Conservation (phyloP, 2,113 vertebrate genomes). For the Myiozetetes cayanensis region DNA sequence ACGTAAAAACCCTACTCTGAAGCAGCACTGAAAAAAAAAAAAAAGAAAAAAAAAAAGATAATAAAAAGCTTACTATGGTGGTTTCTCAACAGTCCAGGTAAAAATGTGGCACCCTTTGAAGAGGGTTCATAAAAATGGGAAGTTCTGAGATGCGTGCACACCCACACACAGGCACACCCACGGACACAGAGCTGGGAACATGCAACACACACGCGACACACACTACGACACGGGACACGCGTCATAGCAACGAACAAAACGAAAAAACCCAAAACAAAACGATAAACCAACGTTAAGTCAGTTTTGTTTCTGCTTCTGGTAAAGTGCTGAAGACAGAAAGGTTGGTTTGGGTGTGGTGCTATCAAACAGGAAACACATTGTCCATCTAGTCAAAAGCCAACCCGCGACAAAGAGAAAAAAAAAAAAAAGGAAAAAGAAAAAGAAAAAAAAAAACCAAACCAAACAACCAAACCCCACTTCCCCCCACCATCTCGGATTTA, state of each 20-base stretch:
- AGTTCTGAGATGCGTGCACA: slow-evolving; percentile 55
- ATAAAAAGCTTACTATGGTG: slow-evolving; percentile 58
- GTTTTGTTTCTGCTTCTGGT: slow-evolving; percentile 76
- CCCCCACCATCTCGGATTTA: slow-evolving; percentile 42
- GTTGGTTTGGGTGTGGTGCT: slow-evolving; percentile 75
- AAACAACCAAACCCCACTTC: neutral
- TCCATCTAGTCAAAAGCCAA: slow-evolving; percentile 76
- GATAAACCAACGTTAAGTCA: slow-evolving; percentile 31
- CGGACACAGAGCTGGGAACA: neutral
- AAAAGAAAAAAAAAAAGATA: neutral
- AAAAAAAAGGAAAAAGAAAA: neutral
- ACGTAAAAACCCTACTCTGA: slow-evolving; percentile 29
- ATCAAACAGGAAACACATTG: slow-evolving; percentile 77
- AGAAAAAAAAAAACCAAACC: too few species aligned
- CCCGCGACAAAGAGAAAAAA: neutral
- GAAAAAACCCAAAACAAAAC: neutral
- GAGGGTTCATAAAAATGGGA: slow-evolving; percentile 63
- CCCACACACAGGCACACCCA: neutral
- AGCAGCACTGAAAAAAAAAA: slow-evolving; percentile 48
- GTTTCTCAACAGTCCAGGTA: slow-evolving; percentile 74
- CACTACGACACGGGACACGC: too few species aligned
- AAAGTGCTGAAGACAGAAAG: slow-evolving; percentile 82
- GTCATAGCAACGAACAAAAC: neutral
- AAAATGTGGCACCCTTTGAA: slow-evolving; percentile 78
- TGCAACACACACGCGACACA: neutral